A percentile compares a stretch with the other conserved stretches of the same genome.
phyloP scores from a whole-genome alignment of 2,888 invertebrate genomes.

The Macaria notata region DNA sequence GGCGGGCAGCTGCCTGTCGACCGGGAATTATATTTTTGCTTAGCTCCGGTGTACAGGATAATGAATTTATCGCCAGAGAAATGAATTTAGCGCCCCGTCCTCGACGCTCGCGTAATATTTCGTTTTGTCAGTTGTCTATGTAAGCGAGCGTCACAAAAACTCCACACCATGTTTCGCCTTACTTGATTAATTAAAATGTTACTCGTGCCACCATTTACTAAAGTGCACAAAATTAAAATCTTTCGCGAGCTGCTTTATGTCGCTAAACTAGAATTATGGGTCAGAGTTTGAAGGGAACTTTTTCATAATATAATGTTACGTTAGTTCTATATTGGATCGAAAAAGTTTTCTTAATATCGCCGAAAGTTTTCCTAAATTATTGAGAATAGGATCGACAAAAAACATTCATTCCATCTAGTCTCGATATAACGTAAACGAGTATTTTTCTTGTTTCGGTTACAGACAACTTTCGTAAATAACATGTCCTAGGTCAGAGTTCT shows the following conservation, averaged over 20 bases:
- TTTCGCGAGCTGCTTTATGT: conserved; percentile 2
- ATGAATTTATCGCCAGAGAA: conserved; percentile 37
- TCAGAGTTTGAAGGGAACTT: neutral
- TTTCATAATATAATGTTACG: conserved; percentile 1
- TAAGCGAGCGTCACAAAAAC: conserved; percentile 29
- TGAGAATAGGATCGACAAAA: conserved; percentile 4
- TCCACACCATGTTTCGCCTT: conserved; percentile 21
- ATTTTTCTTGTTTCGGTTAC: conserved; percentile 1
- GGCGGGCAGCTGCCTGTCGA: conserved; percentile 35
- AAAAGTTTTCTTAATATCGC: conserved; percentile 4
- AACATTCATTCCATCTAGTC: neutral
- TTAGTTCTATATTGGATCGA: conserved; percentile 7
- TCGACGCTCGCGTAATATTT: conserved; percentile 29
- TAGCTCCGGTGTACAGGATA: conserved; percentile 30
- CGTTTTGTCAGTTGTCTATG: conserved; percentile 30
- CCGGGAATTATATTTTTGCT: conserved; percentile 36
- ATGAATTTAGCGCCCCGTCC: conserved; percentile 24
- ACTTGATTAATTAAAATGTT: conserved; percentile 31
- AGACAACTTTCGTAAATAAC: too few species aligned
- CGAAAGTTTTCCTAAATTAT: conserved; percentile 14
- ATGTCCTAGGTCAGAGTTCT: too few species aligned
- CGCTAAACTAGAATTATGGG: conserved; percentile 1
- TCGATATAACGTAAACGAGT: conserved; percentile 2
- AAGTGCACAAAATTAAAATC: conserved; percentile 10
- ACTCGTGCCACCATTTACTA: conserved; percentile 10